Conservation (phyloP, 1,140 invertebrate species). For the Acromyrmex echinatior region DNA sequence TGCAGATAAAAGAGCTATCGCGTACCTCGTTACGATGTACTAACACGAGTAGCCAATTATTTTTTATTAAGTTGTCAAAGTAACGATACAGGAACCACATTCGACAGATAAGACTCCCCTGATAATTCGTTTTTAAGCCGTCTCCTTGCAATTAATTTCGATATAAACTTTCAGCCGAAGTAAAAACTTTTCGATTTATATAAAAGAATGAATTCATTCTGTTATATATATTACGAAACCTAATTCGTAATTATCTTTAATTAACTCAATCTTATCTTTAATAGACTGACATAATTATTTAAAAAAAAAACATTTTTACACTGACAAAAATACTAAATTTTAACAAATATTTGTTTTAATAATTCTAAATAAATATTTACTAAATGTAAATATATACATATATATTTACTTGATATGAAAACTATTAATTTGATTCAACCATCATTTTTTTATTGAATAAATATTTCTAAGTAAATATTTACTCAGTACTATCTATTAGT, state of each 20-base stretch:
- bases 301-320: not conserved
- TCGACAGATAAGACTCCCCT: conserved; percentile 9
- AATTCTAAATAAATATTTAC: too few relatives aligned
- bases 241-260: conserved; percentile 17
- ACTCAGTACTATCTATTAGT: not conserved
- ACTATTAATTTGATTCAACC: too few relatives aligned
- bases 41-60: conserved; percentile 22
- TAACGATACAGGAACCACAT: conserved; percentile 38
- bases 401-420: too few relatives aligned
- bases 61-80: conserved; percentile 50
- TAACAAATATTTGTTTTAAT: too few relatives aligned
- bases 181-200: not conserved
- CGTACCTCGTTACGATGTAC: conserved; percentile 54
- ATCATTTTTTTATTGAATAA: too few relatives aligned
- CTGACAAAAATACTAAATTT: too few relatives aligned
- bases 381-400: too few relatives aligned
- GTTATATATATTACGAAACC: not conserved
- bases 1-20: conserved; percentile 69
- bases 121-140: conserved; percentile 20
- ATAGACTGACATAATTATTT: not conserved
- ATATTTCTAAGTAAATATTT: too few relatives aligned
- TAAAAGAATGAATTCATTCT: not conserved
- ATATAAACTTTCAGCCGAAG: not conserved
- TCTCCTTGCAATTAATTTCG: conserved; percentile 15
- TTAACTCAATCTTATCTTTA: not conserved